Evolutionary conservation across 2,797 vertebrate genomes (phyloP).

Genomic region (Meda fulgida): DNA sequence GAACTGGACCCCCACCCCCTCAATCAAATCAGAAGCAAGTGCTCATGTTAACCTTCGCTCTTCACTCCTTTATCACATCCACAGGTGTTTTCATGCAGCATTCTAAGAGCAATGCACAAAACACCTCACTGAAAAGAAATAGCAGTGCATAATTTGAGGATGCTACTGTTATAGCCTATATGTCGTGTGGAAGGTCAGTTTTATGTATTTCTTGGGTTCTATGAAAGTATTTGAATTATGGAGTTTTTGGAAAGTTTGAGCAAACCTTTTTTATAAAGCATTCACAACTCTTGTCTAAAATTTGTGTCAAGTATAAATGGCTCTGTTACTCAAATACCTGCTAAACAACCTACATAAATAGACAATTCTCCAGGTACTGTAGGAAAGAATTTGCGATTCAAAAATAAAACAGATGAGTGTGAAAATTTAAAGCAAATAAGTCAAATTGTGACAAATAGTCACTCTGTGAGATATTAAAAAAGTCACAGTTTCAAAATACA

Average conservation of each 20-base stretch:
- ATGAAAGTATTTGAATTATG: background rate
- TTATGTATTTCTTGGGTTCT: constrained; percentile 10
- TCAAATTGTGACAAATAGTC: background rate
- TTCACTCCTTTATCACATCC: constrained; percentile 39
- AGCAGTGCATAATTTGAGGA: constrained; percentile 8
- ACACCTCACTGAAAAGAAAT: constrained; percentile 29
- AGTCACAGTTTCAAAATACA: background rate
- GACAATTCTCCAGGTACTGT: no score
- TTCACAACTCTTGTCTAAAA: background rate
- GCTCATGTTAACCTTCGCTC: constrained; percentile 27
- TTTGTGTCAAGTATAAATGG: background rate
- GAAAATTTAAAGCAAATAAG: background rate
- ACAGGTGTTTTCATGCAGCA: constrained; percentile 46
- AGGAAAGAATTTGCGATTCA: no score
- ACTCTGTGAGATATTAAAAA: background rate
- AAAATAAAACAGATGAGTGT: background rate
- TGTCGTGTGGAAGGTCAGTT: constrained; percentile 10
- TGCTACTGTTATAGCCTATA: background rate
- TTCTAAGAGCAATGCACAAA: constrained; percentile 26
- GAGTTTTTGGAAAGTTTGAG: background rate
- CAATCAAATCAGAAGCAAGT: constrained; percentile 50
- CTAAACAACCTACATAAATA: no score
- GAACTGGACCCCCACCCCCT: constrained; percentile 41
- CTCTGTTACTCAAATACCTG: no score
- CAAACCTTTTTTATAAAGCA: background rate